These are phyloP conservation scores for Capromys pilorides DNA, from an alignment of 2,797 vertebrate species.

Conservation along the genomic window DNA sequence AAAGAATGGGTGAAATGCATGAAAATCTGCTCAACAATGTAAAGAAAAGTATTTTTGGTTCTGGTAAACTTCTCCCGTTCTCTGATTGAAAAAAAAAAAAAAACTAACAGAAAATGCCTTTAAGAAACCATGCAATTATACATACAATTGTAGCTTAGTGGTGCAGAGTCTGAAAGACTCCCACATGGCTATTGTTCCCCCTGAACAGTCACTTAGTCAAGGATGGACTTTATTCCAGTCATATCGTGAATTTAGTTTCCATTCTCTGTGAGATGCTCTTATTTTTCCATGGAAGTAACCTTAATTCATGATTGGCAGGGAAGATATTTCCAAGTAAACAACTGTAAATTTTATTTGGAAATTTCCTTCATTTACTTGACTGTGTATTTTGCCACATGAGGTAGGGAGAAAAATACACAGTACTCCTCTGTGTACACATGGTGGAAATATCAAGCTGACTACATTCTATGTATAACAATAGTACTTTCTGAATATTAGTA, in stretches of 20 bases:
- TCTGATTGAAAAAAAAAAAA: constrained; percentile 72
- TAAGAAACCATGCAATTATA: constrained; percentile 82
- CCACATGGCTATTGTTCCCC: constrained; percentile 68
- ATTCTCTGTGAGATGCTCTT: constrained; percentile 61
- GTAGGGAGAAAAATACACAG: not conserved
- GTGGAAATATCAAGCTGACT: not conserved
- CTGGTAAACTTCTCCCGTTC: constrained; percentile 82
- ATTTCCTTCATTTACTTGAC: not conserved
- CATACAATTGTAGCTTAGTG: constrained; percentile 77
- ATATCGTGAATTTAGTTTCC: constrained; percentile 69
- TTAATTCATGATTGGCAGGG: not conserved
- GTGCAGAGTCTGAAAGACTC: constrained; percentile 74
- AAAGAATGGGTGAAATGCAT: constrained; percentile 84
- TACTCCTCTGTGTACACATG: not conserved
- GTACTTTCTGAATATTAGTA: not conserved
- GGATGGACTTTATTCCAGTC: constrained; percentile 78
- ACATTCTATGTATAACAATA: not conserved
- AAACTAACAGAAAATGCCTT: constrained; percentile 82
- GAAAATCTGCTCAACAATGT: constrained; percentile 80
- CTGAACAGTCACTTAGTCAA: constrained; percentile 70
- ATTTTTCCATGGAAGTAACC: constrained; percentile 69
- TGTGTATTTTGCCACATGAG: not conserved
- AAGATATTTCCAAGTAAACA: constrained; percentile 71
- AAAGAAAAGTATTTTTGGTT: constrained; percentile 84
- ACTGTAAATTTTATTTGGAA: not conserved